Conservation (phyloP, 2,797 vertebrate genomes). For the Staurois parvus region DNA sequence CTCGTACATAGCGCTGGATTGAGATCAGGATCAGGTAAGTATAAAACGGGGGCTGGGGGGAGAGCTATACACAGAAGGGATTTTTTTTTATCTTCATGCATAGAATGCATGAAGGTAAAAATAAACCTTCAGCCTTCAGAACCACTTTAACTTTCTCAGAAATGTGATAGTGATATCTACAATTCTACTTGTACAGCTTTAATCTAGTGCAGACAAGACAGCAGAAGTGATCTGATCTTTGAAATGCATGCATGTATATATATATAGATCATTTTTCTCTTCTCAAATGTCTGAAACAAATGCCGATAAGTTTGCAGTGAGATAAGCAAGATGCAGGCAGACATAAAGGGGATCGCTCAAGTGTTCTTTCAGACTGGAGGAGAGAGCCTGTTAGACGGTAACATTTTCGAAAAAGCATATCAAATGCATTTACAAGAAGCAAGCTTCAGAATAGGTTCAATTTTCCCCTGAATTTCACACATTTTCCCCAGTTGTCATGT, state of each 20-base stretch:
- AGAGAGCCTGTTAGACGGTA: conserved; percentile 41
- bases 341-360: conserved; percentile 21
- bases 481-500: conserved; percentile 60
- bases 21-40: too few species aligned
- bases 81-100: too few species aligned
- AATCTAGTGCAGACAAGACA: neutral
- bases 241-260: neutral
- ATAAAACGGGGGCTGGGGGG: too few species aligned
- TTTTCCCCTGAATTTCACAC: conserved; percentile 62
- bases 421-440: conserved; percentile 59
- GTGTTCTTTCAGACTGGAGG: conserved; percentile 18
- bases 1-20: too few species aligned
- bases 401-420: conserved; percentile 57
- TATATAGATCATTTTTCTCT: conserved; percentile 1
- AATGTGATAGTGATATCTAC: neutral
- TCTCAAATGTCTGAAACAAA: conserved; percentile 18
- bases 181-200: neutral
- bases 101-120: too few species aligned
- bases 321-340: conserved; percentile 43
- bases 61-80: too few species aligned
- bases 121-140: too few species aligned
- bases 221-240: neutral
- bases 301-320: neutral
- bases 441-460: conserved; percentile 51
- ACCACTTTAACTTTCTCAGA: neutral